Conservation (phyloP, 2,113 vertebrate species). For the Mustela lutreola region DNA sequence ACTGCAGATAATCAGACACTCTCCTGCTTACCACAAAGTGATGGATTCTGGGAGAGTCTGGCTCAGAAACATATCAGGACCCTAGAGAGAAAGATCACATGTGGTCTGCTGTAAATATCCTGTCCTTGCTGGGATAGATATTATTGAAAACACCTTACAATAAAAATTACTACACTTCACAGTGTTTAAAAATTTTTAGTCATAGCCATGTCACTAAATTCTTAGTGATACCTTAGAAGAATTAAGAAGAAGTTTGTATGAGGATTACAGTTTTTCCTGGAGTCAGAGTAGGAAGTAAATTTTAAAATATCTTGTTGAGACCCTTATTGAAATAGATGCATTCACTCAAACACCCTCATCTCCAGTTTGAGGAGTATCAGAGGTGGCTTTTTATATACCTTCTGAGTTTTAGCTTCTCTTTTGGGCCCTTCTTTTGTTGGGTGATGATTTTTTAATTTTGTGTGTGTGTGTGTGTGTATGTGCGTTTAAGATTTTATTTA, state of each 20-base stretch:
- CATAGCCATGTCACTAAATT: slow-evolving; percentile 60
- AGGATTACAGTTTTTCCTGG: slow-evolving; percentile 59
- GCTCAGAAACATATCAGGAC: background rate
- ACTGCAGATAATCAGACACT: background rate
- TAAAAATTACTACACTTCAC: slow-evolving; percentile 45
- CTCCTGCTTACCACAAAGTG: background rate
- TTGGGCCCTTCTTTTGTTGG: background rate
- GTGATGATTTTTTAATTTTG: background rate
- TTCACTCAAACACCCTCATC: background rate
- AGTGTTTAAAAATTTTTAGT: slow-evolving; percentile 32
- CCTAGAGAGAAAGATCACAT: background rate
- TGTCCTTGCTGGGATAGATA: background rate
- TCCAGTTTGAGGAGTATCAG: background rate
- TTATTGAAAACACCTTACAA: slow-evolving; percentile 2
- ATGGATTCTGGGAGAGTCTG: background rate
- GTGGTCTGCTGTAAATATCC: background rate
- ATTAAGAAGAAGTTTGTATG: slow-evolving; percentile 49
- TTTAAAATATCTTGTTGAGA: slow-evolving; percentile 69
- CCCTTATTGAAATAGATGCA: slow-evolving; percentile 33
- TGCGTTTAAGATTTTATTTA: too few relatives aligned
- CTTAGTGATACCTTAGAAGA: slow-evolving; percentile 68
- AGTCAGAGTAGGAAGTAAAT: slow-evolving; percentile 61
- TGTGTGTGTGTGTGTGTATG: too few relatives aligned
- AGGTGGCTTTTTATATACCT: background rate
- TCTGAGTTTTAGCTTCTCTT: background rate